Conservation (phyloP, 2,113 vertebrate species). For the Esox niger region DNA sequence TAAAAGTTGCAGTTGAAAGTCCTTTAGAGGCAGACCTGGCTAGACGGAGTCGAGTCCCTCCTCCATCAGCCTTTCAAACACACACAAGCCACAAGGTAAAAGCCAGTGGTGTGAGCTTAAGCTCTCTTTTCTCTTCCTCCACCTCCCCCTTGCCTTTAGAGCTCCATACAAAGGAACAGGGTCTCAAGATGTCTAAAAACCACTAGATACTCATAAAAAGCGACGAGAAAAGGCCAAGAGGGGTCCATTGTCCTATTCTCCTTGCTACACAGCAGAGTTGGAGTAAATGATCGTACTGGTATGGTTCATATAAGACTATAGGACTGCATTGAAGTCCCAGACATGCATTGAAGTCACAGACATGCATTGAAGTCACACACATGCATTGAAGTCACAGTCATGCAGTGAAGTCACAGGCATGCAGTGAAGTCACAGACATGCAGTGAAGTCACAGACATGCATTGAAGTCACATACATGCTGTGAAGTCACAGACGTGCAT, state of each 20-base stretch:
- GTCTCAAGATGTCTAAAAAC: slow-evolving; percentile 31
- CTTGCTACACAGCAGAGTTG: background rate
- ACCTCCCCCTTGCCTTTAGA: background rate
- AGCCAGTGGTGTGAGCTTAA: background rate
- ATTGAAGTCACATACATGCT: too few relatives aligned
- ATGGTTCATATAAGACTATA: background rate
- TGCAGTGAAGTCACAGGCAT: too few relatives aligned
- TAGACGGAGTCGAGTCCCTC: background rate
- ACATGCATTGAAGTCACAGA: too few relatives aligned
- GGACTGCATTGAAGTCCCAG: too few relatives aligned
- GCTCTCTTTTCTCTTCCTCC: background rate
- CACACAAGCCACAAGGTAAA: background rate
- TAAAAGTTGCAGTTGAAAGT: background rate
- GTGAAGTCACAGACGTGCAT: too few relatives aligned
- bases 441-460: too few relatives aligned
- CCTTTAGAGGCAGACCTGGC: slow-evolving; percentile 1
- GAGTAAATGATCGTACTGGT: background rate
- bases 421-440: too few relatives aligned
- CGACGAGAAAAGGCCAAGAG: slow-evolving; percentile 26
- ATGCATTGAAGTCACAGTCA: too few relatives aligned
- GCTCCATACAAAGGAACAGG: slow-evolving; percentile 20
- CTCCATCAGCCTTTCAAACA: background rate
- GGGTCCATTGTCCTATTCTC: slow-evolving; percentile 19
- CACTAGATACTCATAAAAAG: slow-evolving; percentile 33
- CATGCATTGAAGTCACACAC: too few relatives aligned